Percentiles rank a stretch among this genome's conserved stretches.
Conservation (phyloP, 2,797 vertebrate genomes). For the Dallia pectoralis region DNA sequence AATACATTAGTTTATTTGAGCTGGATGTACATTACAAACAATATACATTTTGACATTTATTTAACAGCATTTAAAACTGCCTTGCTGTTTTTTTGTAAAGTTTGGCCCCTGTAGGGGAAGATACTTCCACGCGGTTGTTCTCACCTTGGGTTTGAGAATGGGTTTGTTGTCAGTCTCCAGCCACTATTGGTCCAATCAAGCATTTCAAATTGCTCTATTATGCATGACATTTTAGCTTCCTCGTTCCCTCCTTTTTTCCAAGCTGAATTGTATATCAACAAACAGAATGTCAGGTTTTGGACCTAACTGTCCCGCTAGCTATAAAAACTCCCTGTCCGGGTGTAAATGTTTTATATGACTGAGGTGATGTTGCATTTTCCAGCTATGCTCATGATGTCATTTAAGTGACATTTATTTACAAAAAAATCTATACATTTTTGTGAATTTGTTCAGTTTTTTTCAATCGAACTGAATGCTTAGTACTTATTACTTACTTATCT, state of each 20-base stretch:
- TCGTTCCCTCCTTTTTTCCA: not conserved
- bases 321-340: not conserved
- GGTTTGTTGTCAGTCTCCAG: not conserved
- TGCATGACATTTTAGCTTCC: not conserved
- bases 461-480: too few relatives aligned
- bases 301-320: not conserved
- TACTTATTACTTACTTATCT: too few relatives aligned
- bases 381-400: not conserved
- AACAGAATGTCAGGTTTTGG: not conserved
- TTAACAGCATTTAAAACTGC: not conserved
- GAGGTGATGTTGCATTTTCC: not conserved
- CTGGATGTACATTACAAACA: not conserved
- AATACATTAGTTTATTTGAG: not conserved
- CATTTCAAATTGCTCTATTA: not conserved
- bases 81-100: not conserved
- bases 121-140: not conserved
- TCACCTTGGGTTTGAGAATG: not conserved
- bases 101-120: constrained; percentile 1
- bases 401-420: not conserved
- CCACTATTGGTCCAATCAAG: not conserved
- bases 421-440: not conserved
- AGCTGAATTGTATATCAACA: not conserved
- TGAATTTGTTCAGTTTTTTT: not conserved
- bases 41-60: not conserved
- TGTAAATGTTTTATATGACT: not conserved